Percentiles rank a stretch among this genome's conserved stretches.
These are phyloP conservation scores for Austrofundulus limnaeus DNA, from an alignment of 2,113 vertebrate genomes.

Conservation along the genomic window DNA sequence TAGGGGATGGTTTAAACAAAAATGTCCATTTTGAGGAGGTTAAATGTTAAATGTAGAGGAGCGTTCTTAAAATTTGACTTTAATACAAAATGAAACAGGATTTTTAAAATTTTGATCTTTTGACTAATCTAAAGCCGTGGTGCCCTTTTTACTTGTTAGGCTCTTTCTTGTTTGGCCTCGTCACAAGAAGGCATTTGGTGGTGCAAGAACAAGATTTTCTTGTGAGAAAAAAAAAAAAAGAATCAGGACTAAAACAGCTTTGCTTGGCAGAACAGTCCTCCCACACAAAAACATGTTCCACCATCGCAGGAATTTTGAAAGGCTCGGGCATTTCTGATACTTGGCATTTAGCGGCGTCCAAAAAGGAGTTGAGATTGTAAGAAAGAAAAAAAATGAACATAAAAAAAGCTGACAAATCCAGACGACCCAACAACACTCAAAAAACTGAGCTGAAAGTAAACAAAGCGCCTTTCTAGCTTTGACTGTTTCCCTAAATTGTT, in stretches of 20 bases:
- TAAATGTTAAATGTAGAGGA: background rate
- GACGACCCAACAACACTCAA: slow-evolving; percentile 20
- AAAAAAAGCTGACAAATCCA: slow-evolving; percentile 60
- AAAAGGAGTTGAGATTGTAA: slow-evolving; percentile 52
- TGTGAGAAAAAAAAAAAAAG: slow-evolving; percentile 46
- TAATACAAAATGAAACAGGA: background rate
- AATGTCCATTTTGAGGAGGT: slow-evolving; percentile 18
- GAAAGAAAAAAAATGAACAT: slow-evolving; percentile 38
- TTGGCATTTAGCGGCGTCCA: slow-evolving; percentile 69
- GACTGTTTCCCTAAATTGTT: background rate
- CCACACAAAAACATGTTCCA: slow-evolving; percentile 81
- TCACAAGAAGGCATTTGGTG: slow-evolving; percentile 66
- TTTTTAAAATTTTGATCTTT: background rate
- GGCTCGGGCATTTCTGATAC: slow-evolving; percentile 68
- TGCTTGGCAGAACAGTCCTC: slow-evolving; percentile 78
- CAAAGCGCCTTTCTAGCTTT: background rate
- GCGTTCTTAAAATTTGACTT: slow-evolving; percentile 14
- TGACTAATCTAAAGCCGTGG: background rate
- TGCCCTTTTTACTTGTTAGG: slow-evolving; percentile 26
- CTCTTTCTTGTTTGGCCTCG: slow-evolving; percentile 60
- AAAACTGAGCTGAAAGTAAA: slow-evolving; percentile 7
- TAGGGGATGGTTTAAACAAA: slow-evolving; percentile 22
- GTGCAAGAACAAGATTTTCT: slow-evolving; percentile 64
- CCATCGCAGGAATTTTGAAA: slow-evolving; percentile 71
- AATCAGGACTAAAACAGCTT: slow-evolving; percentile 78